Evolutionary conservation across 1,140 invertebrate genomes (phyloP).

Genomic region (Sarcophaga peregrina): DNA sequence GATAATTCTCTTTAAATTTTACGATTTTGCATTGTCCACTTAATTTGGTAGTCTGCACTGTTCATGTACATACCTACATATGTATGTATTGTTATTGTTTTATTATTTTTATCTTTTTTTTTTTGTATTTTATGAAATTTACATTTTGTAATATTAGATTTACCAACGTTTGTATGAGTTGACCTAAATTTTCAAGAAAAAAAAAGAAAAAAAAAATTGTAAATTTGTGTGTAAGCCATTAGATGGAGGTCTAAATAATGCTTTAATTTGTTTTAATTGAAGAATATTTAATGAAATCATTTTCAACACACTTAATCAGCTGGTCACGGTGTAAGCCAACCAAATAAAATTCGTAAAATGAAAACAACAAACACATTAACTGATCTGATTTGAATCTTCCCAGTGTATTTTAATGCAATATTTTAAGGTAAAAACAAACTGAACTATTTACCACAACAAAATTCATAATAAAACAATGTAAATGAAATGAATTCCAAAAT

Average conservation of each 20-base stretch:
- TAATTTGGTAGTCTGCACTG: too few species aligned
- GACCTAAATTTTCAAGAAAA: too few species aligned
- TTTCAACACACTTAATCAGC: background rate
- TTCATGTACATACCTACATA: too few species aligned
- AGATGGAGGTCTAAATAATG: conserved; percentile 10
- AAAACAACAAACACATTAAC: background rate
- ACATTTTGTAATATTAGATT: too few species aligned
- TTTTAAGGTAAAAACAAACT: background rate
- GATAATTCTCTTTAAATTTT: too few species aligned
- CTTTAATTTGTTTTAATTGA: background rate
- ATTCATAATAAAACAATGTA: background rate
- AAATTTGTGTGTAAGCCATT: background rate
- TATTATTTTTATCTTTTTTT: too few species aligned
- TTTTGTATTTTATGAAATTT: too few species aligned
- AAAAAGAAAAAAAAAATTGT: too few species aligned
- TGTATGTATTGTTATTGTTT: too few species aligned
- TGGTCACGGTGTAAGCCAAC: background rate
- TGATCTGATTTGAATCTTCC: conserved; percentile 1
- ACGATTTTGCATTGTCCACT: too few species aligned
- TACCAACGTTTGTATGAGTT: too few species aligned
- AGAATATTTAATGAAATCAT: conserved; percentile 10
- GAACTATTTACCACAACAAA: background rate
- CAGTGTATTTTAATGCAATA: conserved; percentile 4
- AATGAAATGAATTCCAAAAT: background rate
- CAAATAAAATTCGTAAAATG: background rate